A percentile compares a stretch with the other conserved stretches of the same genome.
These are phyloP conservation scores for Eidolon dupreanum DNA, from an alignment of 2,797 vertebrate species.

Conservation along the genomic window DNA sequence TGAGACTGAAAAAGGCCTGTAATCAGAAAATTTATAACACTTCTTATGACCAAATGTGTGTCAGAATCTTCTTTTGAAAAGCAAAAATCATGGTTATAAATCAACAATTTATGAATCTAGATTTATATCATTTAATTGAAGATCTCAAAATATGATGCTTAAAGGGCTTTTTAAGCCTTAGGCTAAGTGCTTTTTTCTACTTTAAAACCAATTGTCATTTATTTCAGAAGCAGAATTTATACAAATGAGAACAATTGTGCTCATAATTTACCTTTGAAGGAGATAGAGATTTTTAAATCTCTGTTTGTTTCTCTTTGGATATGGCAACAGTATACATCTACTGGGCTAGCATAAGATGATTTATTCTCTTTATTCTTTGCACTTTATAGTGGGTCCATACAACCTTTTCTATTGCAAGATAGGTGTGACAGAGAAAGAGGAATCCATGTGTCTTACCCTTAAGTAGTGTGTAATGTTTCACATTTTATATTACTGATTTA, in stretches of 20 bases:
- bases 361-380: neutral
- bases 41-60: neutral
- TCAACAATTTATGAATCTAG: neutral
- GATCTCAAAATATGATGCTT: neutral
- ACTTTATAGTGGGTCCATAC: neutral
- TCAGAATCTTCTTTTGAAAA: neutral
- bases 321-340: fast-evolving
- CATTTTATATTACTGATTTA: neutral
- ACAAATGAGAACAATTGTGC: neutral
- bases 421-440: neutral
- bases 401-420: neutral
- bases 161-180: neutral
- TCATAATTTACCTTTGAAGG: neutral
- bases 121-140: neutral
- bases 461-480: neutral
- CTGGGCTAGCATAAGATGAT: neutral
- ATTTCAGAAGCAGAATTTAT: neutral
- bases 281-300: neutral
- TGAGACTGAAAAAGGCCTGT: neutral
- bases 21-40: neutral
- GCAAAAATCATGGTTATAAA: neutral
- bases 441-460: neutral
- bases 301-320: neutral
- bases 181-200: neutral
- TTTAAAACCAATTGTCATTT: neutral